Evolutionary conservation across 2,797 vertebrate genomes (phyloP), one percentile per base, ranked within the genome.

Genomic region (Acrocephalus scirpaceus): DNA sequence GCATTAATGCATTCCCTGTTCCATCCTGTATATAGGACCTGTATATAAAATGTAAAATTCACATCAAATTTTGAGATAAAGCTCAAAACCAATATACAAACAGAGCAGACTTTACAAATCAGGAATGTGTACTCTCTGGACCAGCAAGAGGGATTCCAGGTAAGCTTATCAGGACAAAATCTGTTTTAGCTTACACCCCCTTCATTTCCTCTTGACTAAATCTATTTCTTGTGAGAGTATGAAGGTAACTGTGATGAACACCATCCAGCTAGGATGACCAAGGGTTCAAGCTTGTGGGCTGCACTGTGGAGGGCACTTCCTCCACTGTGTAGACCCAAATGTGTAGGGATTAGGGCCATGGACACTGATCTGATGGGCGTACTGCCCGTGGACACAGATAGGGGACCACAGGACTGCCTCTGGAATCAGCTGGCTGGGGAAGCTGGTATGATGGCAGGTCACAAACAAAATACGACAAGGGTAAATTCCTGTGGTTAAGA

Each of bases 351-450:
- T 10, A 17, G 32, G 56, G 58, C 21, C 14, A 21, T 2, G 32
- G 72, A 47, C 14, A 18, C 19, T 65, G 38, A 26, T 62, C 20
- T 81, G 65, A 34, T 32, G 36, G 50, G 8, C 0, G 0, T 9
- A 3, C 36, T 0, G 2, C 38, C 42, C 30, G 13, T 11, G 66
- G 50, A 7, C 19, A n/a, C 14, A 6, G 14, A 10, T 0, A 76
- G 27, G 51, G 51, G 27, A 76, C 60, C 62, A 72, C 58, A 61
- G 42, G 61, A n/a, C 15, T 44, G 16, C 14, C 13, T 13, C 64
- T 73, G 29, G n/a, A 66, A 73, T 66, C 58, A 64, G 7, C 20
- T 90, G 65, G 8, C 32, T 74, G 44, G 16, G 42, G 16, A 86
- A 65, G 34, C 32, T 65, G 23, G 5, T 27, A 21, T 29, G 54